A percentile compares a stretch with the other conserved stretches of the same genome.
phyloP scores from a whole-genome alignment of 2,113 vertebrate genomes.

The Anas platyrhynchos region DNA sequence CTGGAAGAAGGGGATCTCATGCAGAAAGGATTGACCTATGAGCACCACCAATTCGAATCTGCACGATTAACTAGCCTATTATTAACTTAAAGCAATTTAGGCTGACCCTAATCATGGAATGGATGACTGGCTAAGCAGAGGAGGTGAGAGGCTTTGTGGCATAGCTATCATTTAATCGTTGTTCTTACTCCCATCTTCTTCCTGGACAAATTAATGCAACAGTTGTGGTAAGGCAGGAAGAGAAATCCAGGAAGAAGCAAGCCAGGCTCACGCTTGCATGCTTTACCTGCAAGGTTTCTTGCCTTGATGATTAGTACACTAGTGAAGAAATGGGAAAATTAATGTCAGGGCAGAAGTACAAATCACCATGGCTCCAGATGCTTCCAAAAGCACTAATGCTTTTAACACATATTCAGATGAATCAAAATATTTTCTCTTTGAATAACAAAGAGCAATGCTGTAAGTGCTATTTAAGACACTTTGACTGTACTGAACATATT shows the following conservation, averaged over 20 bases:
- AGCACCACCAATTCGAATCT: not conserved
- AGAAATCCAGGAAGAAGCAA: not conserved
- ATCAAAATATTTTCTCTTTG: not conserved
- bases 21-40: not conserved
- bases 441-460: not conserved
- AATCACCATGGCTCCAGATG: not conserved
- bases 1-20: not conserved
- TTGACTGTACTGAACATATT: constrained; percentile 23
- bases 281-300: not conserved
- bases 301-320: not conserved
- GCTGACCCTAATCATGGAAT: not conserved
- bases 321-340: not conserved
- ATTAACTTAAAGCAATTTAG: not conserved
- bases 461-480: constrained; percentile 24
- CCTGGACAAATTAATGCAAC: not conserved
- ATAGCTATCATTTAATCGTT: not conserved
- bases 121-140: not conserved
- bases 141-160: not conserved
- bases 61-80: not conserved
- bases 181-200: not conserved
- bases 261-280: not conserved
- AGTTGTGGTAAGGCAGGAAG: not conserved
- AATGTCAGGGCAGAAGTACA: not conserved
- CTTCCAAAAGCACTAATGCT: not conserved
- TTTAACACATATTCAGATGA: not conserved